These are phyloP conservation scores for Globicephala melas DNA, from an alignment of 2,113 vertebrate species.

Conservation along the genomic window DNA sequence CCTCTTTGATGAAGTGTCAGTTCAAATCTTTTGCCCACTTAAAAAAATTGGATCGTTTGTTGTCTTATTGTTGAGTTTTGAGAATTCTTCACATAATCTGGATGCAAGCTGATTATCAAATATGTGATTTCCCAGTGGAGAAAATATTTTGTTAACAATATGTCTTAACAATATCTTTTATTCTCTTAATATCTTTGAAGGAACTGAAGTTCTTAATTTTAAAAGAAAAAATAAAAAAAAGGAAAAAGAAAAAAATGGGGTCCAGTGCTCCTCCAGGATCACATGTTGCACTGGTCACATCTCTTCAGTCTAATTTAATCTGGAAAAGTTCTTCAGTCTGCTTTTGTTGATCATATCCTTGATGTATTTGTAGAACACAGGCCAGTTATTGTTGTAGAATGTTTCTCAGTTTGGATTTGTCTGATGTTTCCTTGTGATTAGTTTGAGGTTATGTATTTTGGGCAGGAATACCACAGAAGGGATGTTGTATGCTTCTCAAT, in stretches of 20 bases:
- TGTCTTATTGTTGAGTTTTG: neutral
- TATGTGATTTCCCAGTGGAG: neutral
- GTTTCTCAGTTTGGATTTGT: neutral
- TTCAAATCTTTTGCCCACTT: neutral
- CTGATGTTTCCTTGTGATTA: neutral
- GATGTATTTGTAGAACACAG: neutral
- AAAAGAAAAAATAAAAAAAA: neutral
- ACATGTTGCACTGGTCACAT: neutral
- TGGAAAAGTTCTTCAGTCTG: neutral
- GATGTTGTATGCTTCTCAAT: neutral
- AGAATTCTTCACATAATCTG: neutral
- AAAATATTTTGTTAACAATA: constrained; percentile 31
- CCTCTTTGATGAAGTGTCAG: neutral
- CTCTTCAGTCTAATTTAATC: neutral
- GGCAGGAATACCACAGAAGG: neutral
- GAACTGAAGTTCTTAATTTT: neutral
- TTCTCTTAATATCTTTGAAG: neutral
- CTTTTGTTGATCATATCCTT: neutral
- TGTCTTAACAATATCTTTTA: no score
- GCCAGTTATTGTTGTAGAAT: neutral
- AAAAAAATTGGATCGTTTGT: neutral
- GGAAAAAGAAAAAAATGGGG: neutral
- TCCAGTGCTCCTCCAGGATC: neutral
- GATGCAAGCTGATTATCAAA: neutral
- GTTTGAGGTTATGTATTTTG: neutral